A percentile compares a stretch with the other conserved stretches of the same genome.
Conservation (phyloP, 2,797 vertebrate species). For the Potorous gilbertii region DNA sequence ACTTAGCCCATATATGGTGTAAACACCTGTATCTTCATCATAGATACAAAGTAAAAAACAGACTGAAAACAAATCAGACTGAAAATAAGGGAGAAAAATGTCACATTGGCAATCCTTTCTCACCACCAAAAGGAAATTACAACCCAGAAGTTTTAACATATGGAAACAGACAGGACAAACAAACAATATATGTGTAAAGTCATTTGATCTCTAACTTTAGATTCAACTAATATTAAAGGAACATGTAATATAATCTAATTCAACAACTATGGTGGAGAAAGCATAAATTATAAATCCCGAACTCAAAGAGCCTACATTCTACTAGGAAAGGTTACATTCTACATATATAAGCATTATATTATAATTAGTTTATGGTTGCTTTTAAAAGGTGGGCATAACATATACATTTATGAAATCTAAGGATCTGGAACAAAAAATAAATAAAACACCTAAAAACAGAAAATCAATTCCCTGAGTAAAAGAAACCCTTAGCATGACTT, state of each 20-base stretch:
- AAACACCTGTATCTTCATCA: slow-evolving; percentile 14
- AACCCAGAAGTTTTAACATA: neutral
- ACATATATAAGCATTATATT: neutral
- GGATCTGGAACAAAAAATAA: slow-evolving; percentile 24
- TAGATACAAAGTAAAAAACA: slow-evolving; percentile 20
- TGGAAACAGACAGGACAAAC: slow-evolving; percentile 4
- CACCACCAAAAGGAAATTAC: neutral
- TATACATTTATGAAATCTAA: neutral
- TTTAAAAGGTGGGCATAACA: slow-evolving; percentile 10
- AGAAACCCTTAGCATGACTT: slow-evolving; percentile 34
- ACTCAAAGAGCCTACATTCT: neutral
- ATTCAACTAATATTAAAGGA: slow-evolving; percentile 29
- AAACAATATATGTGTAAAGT: slow-evolving; percentile 5
- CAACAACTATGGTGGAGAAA: slow-evolving; percentile 24
- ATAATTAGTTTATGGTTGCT: neutral
- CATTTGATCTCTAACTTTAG: neutral
- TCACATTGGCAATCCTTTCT: slow-evolving; percentile 1
- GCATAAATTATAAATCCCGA: neutral
- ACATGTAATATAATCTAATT: slow-evolving; percentile 26
- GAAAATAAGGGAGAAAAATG: slow-evolving; percentile 30
- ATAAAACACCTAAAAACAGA: neutral
- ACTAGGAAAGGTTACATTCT: neutral
- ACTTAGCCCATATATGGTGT: neutral
- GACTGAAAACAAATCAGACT: no score
- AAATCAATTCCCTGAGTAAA: neutral